Evolutionary conservation across 2,113 vertebrate species (phyloP).

Genomic region (Xiphophorus couchianus): DNA sequence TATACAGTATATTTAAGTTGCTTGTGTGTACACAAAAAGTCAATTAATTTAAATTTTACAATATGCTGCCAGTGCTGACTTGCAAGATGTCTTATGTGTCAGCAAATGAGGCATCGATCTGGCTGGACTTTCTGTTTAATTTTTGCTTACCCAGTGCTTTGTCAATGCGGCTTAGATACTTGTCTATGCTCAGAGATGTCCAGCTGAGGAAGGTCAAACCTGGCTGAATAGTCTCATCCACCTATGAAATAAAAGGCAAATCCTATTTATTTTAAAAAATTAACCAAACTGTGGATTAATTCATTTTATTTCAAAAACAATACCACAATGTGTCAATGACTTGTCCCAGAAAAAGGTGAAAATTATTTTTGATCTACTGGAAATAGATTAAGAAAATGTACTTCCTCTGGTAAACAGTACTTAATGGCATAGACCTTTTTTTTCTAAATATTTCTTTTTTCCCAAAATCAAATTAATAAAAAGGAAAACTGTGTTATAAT

Average conservation of each 20-base stretch:
- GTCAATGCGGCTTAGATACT: conserved; percentile 82
- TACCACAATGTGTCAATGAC: too few relatives aligned
- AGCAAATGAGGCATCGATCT: conserved; percentile 21
- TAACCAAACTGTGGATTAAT: too few relatives aligned
- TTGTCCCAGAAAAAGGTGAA: not conserved
- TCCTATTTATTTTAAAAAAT: not conserved
- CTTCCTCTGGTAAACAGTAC: not conserved
- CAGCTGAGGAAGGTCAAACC: conserved; percentile 88
- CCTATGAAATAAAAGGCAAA: conserved; percentile 53
- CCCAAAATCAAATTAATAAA: not conserved
- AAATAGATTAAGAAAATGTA: not conserved
- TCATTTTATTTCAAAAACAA: too few relatives aligned
- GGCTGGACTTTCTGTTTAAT: not conserved
- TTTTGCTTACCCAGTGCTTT: conserved; percentile 83
- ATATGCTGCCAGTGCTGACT: conserved; percentile 22
- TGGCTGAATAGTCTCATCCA: conserved; percentile 87
- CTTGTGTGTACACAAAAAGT: conserved; percentile 1
- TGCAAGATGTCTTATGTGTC: conserved; percentile 17
- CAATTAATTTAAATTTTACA: conserved; percentile 23
- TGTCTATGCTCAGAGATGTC: conserved; percentile 90
- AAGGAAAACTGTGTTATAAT: not conserved
- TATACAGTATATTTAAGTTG: not conserved
- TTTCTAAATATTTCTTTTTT: too few relatives aligned
- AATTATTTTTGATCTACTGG: not conserved
- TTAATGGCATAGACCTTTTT: too few relatives aligned